A percentile compares a stretch with the other conserved stretches of the same genome.
phyloP scores from a whole-genome alignment of 2,113 vertebrate genomes.

The Nothobranchius furzeri region DNA sequence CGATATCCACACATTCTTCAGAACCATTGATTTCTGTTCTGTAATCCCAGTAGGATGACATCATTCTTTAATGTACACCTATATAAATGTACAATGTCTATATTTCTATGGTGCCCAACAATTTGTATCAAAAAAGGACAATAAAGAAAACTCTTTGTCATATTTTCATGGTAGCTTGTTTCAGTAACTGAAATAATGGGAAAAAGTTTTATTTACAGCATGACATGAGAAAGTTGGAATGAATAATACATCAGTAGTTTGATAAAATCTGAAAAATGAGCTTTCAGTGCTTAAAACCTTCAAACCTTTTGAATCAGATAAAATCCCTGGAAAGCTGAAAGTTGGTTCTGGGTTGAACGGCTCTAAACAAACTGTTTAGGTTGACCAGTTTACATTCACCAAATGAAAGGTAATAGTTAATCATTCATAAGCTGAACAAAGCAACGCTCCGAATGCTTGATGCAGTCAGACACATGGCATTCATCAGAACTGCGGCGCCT shows the following conservation, averaged over 20 bases:
- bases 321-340: background rate
- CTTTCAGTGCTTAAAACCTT: too few species aligned
- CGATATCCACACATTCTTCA: conserved; percentile 45
- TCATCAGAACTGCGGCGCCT: conserved; percentile 43
- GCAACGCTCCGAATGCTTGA: conserved; percentile 60
- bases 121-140: conserved; percentile 80
- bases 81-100: conserved; percentile 81
- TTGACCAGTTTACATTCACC: conserved; percentile 31
- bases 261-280: too few species aligned
- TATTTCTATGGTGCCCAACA: conserved; percentile 81
- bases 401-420: conserved; percentile 20
- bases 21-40: conserved; percentile 67
- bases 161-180: background rate
- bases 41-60: conserved; percentile 71
- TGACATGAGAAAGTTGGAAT: too few species aligned
- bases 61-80: conserved; percentile 79
- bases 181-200: too few species aligned
- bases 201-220: too few species aligned
- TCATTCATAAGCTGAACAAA: background rate
- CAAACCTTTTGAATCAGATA: too few species aligned
- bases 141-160: conserved; percentile 74
- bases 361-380: background rate
- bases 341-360: background rate
- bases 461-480: conserved; percentile 69
- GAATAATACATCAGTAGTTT: too few species aligned